phyloP scores from a whole-genome alignment of 2,888 invertebrate genomes.

The Neoitamus cyanurus region DNA sequence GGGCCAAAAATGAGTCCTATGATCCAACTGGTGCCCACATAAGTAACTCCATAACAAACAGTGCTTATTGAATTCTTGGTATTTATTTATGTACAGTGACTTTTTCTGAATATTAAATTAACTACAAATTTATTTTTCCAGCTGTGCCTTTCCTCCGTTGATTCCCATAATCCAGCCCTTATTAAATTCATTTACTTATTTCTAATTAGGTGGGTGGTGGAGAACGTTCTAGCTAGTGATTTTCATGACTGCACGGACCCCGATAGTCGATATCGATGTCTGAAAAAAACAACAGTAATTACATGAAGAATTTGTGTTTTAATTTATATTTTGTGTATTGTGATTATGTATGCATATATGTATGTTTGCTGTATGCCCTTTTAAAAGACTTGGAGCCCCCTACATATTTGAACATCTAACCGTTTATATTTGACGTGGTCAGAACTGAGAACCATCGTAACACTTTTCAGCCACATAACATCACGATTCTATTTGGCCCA shows the following conservation, averaged over 20 bases:
- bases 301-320: background rate
- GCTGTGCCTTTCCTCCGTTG: background rate
- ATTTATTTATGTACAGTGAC: too few species aligned
- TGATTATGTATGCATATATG: too few species aligned
- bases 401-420: background rate
- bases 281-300: conserved; percentile 35
- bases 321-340: too few species aligned
- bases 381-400: too few species aligned
- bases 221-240: background rate
- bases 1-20: too few species aligned
- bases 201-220: background rate
- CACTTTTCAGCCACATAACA: background rate
- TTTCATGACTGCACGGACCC: conserved; percentile 46
- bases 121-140: conserved; percentile 18
- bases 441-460: too few species aligned
- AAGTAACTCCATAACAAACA: too few species aligned
- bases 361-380: too few species aligned
- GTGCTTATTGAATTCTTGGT: too few species aligned
- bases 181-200: background rate
- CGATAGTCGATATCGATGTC: conserved; percentile 48
- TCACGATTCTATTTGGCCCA: background rate
- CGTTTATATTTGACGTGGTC: too few species aligned
- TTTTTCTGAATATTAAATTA: too few species aligned
- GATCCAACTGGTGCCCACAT: too few species aligned
- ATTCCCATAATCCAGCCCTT: background rate